phyloP scores from a whole-genome alignment of 1,140 invertebrate species.

The Spodoptera frugiperda region DNA sequence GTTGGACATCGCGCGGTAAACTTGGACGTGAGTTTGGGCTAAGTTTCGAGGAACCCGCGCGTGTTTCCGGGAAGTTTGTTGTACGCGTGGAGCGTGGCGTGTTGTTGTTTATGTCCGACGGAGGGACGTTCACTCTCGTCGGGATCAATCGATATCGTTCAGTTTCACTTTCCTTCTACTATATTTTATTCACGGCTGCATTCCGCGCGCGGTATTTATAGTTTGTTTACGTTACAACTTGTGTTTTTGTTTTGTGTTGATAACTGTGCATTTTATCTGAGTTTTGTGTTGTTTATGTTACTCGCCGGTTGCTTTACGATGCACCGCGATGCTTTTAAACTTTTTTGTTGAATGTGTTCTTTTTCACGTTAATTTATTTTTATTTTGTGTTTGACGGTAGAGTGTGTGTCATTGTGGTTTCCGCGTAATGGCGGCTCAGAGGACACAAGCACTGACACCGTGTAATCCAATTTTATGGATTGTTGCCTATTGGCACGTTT shows the following conservation, averaged over 20 bases:
- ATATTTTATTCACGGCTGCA: constrained; percentile 13
- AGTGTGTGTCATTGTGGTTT: too few species aligned
- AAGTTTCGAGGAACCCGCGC: neutral
- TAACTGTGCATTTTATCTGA: constrained; percentile 9
- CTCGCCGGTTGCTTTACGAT: neutral
- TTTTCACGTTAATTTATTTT: too few species aligned
- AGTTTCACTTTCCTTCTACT: constrained; percentile 18
- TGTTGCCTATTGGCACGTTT: too few species aligned
- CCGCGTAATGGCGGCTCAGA: too few species aligned
- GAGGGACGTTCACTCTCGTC: constrained; percentile 1
- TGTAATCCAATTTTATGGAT: too few species aligned
- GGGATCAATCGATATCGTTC: constrained; percentile 20
- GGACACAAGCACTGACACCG: too few species aligned
- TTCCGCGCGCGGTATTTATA: constrained; percentile 6
- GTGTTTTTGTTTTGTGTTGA: constrained; percentile 22
- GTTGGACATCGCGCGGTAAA: neutral
- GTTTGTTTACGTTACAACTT: constrained; percentile 16
- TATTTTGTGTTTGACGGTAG: too few species aligned
- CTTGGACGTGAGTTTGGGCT: neutral
- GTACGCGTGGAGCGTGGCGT: neutral
- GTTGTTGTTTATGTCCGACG: neutral
- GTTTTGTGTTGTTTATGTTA: constrained; percentile 9
- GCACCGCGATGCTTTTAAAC: constrained; percentile 10
- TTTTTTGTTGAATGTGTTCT: too few species aligned
- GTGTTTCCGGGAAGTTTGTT: neutral